These are phyloP conservation scores for Phasia obesa DNA, from an alignment of 2,888 invertebrate genomes.

Conservation along the genomic window DNA sequence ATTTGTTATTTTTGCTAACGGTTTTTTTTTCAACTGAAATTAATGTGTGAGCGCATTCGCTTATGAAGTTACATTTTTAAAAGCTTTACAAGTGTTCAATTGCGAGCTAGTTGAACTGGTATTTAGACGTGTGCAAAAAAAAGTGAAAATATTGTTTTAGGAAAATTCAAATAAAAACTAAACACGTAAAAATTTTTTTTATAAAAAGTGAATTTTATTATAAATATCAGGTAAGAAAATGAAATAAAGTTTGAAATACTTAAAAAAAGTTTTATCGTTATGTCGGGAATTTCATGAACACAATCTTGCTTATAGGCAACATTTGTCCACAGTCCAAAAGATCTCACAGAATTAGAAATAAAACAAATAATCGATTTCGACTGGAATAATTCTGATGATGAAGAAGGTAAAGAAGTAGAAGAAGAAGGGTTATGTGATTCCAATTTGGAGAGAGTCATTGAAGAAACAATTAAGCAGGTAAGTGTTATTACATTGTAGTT, in stretches of 20 bases:
- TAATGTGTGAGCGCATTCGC: slow-evolving; percentile 16
- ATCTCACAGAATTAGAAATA: slow-evolving; percentile 44
- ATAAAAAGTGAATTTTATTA: slow-evolving; percentile 31
- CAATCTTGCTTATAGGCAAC: slow-evolving; percentile 33
- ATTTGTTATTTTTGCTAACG: slow-evolving; percentile 15
- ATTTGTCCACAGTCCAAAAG: slow-evolving; percentile 20
- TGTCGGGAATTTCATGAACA: slow-evolving; percentile 1
- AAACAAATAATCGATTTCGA: slow-evolving; percentile 6
- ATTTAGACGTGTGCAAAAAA: slow-evolving; percentile 9
- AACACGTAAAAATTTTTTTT: slow-evolving; percentile 30
- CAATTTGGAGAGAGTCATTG: slow-evolving; percentile 38
- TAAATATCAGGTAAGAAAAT: slow-evolving; percentile 47
- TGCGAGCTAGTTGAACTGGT: slow-evolving; percentile 57
- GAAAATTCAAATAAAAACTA: slow-evolving; percentile 45
- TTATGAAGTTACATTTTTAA: slow-evolving; percentile 44
- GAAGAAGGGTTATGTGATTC: no score
- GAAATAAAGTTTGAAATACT: no score
- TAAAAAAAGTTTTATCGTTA: not conserved
- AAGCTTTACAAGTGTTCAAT: slow-evolving; percentile 52
- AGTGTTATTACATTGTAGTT: slow-evolving; percentile 15
- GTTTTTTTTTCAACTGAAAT: slow-evolving; percentile 11
- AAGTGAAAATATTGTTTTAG: not conserved
- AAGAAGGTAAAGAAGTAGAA: no score
- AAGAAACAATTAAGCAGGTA: slow-evolving; percentile 34
- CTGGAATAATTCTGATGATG: no score